phyloP scores from a whole-genome alignment of 2,113 vertebrate species.

The Monopterus albus region DNA sequence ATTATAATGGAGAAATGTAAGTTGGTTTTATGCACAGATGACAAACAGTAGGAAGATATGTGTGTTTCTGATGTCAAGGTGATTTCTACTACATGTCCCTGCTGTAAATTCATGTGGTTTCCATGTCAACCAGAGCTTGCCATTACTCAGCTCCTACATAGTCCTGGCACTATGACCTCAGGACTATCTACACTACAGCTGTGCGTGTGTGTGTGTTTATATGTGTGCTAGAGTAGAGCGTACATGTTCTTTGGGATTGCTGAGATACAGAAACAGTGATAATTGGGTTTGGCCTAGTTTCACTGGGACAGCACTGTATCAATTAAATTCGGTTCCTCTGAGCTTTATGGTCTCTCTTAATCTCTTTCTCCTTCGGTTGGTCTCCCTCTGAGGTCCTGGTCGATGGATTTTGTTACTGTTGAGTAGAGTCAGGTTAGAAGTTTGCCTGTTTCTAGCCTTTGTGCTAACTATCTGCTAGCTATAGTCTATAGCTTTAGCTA shows the following conservation, averaged over 20 bases:
- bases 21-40: slow-evolving; percentile 4
- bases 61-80: slow-evolving; percentile 49
- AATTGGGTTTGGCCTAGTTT: slow-evolving; percentile 63
- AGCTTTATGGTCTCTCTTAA: slow-evolving; percentile 17
- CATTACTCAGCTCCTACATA: slow-evolving; percentile 71
- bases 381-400: too few relatives aligned
- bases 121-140: slow-evolving; percentile 73
- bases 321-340: slow-evolving; percentile 18
- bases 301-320: slow-evolving; percentile 25
- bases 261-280: slow-evolving; percentile 39
- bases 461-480: too few relatives aligned
- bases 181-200: slow-evolving; percentile 38
- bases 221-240: not conserved
- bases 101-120: slow-evolving; percentile 70
- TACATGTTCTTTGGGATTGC: slow-evolving; percentile 13
- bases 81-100: slow-evolving; percentile 43
- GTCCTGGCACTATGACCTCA: slow-evolving; percentile 55
- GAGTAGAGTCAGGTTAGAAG: too few relatives aligned
- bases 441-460: too few relatives aligned
- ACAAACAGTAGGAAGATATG: slow-evolving; percentile 1
- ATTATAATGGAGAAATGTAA: not conserved
- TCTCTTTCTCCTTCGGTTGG: slow-evolving; percentile 4
- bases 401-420: too few relatives aligned
- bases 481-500: too few relatives aligned
- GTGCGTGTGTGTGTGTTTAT: slow-evolving; percentile 10